Conservation (phyloP, 2,888 invertebrate genomes). For the Cephus spinipes region DNA sequence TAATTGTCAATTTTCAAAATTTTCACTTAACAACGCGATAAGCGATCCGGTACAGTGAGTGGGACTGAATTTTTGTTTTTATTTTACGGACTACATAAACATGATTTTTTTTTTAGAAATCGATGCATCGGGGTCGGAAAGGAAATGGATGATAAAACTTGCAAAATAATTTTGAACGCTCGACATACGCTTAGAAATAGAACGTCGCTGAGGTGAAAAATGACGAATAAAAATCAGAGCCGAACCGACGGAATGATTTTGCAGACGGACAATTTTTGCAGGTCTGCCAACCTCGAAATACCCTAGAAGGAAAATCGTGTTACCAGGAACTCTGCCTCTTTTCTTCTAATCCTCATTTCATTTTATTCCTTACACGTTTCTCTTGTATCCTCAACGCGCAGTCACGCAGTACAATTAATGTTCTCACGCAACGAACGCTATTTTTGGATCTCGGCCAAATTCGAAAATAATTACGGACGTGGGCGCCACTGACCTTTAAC, state of each 20-base stretch:
- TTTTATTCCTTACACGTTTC: background rate
- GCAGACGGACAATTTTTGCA: background rate
- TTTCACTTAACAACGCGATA: background rate
- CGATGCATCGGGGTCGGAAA: background rate
- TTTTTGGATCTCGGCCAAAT: constrained; percentile 23
- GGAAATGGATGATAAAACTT: background rate
- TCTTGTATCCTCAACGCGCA: background rate
- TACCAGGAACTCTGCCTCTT: background rate
- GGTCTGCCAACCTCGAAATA: background rate
- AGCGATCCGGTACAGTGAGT: background rate
- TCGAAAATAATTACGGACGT: constrained; percentile 18
- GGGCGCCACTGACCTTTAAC: background rate
- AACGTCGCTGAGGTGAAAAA: background rate
- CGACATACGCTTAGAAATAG: too few species aligned
- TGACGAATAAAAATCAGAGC: background rate
- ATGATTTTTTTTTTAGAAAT: background rate
- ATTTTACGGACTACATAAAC: background rate
- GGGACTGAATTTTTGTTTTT: background rate
- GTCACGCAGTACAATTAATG: constrained; percentile 15
- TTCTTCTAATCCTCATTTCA: background rate
- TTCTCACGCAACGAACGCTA: constrained; percentile 1
- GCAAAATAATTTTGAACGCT: background rate
- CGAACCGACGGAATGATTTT: background rate
- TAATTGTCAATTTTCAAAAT: background rate
- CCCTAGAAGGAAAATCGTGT: background rate